Conservation (phyloP, 2,113 vertebrate genomes). For the Erythrocebus patas region DNA sequence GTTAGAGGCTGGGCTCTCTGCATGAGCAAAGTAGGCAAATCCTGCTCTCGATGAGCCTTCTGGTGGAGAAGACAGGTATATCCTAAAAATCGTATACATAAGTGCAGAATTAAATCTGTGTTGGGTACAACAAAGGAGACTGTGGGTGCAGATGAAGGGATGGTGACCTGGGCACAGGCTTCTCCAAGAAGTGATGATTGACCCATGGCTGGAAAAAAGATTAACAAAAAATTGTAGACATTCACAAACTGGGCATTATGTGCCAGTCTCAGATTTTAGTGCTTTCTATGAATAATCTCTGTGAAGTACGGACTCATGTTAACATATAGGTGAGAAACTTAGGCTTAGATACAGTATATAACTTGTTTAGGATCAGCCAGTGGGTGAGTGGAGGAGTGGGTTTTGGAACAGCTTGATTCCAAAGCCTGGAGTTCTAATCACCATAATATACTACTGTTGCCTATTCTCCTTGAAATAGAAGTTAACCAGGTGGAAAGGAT, state of each 20-base stretch:
- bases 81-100: not conserved
- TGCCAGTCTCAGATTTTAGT: not conserved
- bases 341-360: not conserved
- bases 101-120: not conserved
- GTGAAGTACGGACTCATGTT: not conserved
- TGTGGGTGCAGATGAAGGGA: too few species aligned
- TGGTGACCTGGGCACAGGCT: not conserved
- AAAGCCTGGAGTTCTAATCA: not conserved
- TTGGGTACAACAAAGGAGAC: not conserved
- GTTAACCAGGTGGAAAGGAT: not conserved
- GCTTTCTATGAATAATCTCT: not conserved
- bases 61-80: not conserved
- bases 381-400: not conserved
- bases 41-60: not conserved
- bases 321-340: not conserved
- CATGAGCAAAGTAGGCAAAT: not conserved
- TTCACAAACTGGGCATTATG: not conserved
- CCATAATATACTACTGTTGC: not conserved
- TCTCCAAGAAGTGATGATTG: not conserved
- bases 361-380: not conserved
- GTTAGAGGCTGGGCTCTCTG: not conserved
- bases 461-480: not conserved
- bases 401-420: not conserved
- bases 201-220: not conserved
- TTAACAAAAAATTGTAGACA: not conserved